These are phyloP conservation scores for Lemur catta DNA, from an alignment of 2,797 vertebrate species.

Conservation along the genomic window DNA sequence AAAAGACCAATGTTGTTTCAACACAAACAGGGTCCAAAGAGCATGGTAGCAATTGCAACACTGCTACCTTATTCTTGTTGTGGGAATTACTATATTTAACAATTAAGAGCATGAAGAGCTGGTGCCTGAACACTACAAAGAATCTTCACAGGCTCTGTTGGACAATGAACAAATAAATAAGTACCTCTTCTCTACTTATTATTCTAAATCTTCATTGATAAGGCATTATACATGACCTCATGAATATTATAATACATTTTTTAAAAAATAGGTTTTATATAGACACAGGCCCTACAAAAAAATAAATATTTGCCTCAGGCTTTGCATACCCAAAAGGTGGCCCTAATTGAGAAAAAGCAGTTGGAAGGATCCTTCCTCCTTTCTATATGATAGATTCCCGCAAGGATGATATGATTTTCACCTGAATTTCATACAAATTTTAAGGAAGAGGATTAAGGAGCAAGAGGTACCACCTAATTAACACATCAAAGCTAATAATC, in stretches of 20 bases:
- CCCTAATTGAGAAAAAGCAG: neutral
- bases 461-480: neutral
- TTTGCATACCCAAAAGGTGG: neutral
- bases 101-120: neutral
- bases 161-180: neutral
- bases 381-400: neutral
- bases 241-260: neutral
- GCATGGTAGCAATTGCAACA: neutral
- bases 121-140: neutral
- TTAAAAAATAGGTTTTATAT: neutral
- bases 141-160: neutral
- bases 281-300: neutral
- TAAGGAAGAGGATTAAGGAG: constrained; percentile 13
- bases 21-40: neutral
- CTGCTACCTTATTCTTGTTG: neutral
- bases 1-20: neutral
- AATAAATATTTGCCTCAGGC: neutral
- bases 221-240: neutral
- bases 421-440: constrained; percentile 20
- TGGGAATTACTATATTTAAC: neutral
- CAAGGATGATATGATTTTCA: neutral
- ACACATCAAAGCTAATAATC: neutral
- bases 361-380: neutral
- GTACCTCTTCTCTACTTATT: neutral
- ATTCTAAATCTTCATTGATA: neutral